Conservation (phyloP, 2,797 vertebrate species). For the Megalops cyprinoides region DNA sequence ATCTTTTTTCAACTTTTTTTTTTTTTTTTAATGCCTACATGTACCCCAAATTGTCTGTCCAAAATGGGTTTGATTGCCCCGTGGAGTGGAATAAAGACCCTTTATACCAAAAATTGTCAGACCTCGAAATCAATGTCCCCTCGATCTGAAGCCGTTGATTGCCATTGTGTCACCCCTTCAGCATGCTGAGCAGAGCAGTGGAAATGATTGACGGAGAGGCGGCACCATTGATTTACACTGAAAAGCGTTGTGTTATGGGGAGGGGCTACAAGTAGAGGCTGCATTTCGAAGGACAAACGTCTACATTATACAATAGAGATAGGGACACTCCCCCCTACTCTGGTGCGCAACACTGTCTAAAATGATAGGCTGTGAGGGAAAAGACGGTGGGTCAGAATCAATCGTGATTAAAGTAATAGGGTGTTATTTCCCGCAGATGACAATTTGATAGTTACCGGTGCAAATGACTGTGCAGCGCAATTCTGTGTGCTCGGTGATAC, state of each 20-base stretch:
- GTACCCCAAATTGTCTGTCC: constrained; percentile 13
- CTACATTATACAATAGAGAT: constrained; percentile 28
- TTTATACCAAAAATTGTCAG: constrained; percentile 38
- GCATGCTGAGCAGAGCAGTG: constrained; percentile 27
- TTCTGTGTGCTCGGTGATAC: background rate
- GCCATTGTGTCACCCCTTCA: constrained; percentile 35
- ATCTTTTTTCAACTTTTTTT: constrained; percentile 29
- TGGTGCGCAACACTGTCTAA: background rate
- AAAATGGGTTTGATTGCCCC: constrained; percentile 37
- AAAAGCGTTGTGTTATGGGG: constrained; percentile 32
- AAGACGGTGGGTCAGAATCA: background rate
- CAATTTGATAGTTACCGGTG: constrained; percentile 2
- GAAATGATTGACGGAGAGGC: background rate
- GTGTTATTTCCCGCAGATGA: constrained; percentile 14
- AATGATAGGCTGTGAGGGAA: background rate
- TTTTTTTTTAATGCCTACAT: constrained; percentile 27
- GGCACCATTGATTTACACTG: constrained; percentile 26
- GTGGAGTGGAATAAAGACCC: constrained; percentile 27
- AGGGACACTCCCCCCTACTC: background rate
- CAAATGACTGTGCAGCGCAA: background rate
- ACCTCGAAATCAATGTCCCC: constrained; percentile 42
- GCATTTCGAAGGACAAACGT: constrained; percentile 33
- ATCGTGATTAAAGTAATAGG: constrained; percentile 9
- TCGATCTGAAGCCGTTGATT: constrained; percentile 23
- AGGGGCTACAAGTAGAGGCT: constrained; percentile 19